A percentile compares a stretch with the other conserved stretches of the same genome.
Evolutionary conservation across 2,888 invertebrate genomes (phyloP).

Genomic region (Lamellibrachia satsuma): DNA sequence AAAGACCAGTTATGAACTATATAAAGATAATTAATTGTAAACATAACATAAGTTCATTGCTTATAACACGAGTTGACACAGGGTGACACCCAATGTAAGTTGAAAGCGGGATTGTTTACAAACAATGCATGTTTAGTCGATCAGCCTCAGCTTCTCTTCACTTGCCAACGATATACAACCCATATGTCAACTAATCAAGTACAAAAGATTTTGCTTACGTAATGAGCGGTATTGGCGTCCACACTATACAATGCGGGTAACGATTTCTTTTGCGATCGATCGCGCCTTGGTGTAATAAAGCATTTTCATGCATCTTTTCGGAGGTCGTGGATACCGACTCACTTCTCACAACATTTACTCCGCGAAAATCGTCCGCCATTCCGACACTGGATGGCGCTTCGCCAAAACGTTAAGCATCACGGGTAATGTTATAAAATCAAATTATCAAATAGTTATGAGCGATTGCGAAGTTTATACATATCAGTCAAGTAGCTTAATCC

Average conservation of each 20-base stretch:
- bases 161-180: neutral
- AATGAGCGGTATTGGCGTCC: slow-evolving; percentile 93
- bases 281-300: neutral
- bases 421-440: too few relatives aligned
- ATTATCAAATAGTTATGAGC: too few relatives aligned
- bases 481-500: too few relatives aligned
- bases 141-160: too few relatives aligned
- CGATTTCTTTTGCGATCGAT: slow-evolving; percentile 67
- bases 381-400: neutral
- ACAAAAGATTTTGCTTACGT: slow-evolving; percentile 72
- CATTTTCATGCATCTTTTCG: neutral
- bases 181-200: neutral
- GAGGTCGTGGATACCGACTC: neutral
- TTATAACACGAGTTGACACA: too few relatives aligned
- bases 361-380: neutral
- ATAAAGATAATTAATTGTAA: slow-evolving; percentile 25
- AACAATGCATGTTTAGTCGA: too few relatives aligned
- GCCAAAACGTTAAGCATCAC: too few relatives aligned
- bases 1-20: neutral
- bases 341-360: neutral
- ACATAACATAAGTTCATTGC: too few relatives aligned
- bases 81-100: neutral
- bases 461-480: too few relatives aligned
- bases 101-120: neutral
- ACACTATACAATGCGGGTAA: slow-evolving; percentile 92